Evolutionary conservation across 2,888 invertebrate genomes (phyloP).

Genomic region (Eilema depressum): DNA sequence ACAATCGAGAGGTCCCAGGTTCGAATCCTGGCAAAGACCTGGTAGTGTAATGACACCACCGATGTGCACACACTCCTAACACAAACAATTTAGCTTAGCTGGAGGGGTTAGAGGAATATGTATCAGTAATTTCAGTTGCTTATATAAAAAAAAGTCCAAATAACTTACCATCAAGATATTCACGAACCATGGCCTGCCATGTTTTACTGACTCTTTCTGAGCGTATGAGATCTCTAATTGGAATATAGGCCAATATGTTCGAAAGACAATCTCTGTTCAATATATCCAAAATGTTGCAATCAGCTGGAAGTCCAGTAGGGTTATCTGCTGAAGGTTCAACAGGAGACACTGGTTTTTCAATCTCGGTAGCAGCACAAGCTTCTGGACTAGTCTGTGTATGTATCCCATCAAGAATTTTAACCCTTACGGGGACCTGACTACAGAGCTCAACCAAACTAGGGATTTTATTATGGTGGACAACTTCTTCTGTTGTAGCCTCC

Average conservation of each 20-base stretch:
- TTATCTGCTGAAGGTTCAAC: conserved; percentile 21
- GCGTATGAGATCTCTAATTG: conserved; percentile 82
- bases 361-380: background rate
- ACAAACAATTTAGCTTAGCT: too few species aligned
- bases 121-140: too few species aligned
- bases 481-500: background rate
- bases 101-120: too few species aligned
- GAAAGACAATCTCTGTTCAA: conserved; percentile 87
- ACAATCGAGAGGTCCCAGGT: too few species aligned
- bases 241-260: conserved; percentile 83
- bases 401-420: background rate
- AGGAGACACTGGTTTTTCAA: background rate
- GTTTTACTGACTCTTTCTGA: conserved; percentile 87
- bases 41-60: too few species aligned
- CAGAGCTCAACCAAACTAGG: background rate
- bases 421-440: background rate
- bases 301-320: conserved; percentile 16
- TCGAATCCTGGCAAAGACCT: too few species aligned
- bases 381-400: background rate
- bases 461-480: background rate
- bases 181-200: conserved; percentile 84
- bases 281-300: conserved; percentile 73
- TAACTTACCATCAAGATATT: conserved; percentile 77
- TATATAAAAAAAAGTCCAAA: too few species aligned
- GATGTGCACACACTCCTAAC: too few species aligned